These are phyloP conservation scores for Gila orcuttii DNA, from an alignment of 2,113 vertebrate species.

Conservation along the genomic window DNA sequence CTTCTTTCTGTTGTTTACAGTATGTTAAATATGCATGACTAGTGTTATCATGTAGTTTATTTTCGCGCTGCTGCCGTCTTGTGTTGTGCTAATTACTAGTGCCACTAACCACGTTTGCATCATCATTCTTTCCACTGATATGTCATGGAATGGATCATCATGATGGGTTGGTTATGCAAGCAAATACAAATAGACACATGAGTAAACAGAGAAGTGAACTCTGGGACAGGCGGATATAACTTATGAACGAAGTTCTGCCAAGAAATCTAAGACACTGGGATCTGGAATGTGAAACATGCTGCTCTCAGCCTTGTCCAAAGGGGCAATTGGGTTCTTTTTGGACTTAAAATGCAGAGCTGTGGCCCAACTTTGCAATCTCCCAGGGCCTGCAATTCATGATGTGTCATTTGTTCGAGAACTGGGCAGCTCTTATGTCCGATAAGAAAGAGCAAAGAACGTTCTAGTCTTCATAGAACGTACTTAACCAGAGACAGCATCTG, in stretches of 20 bases:
- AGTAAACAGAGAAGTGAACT: conserved; percentile 56
- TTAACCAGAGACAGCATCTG: background rate
- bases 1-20: conserved; percentile 45
- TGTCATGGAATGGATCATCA: conserved; percentile 64
- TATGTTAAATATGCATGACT: background rate
- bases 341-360: background rate
- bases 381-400: conserved; percentile 38
- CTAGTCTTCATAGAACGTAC: background rate
- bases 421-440: background rate
- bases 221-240: conserved; percentile 21
- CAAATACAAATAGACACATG: conserved; percentile 62
- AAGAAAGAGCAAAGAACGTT: background rate
- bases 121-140: conserved; percentile 68
- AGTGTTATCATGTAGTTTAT: background rate
- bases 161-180: conserved; percentile 46
- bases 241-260: conserved; percentile 45
- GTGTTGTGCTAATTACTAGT: conserved; percentile 49
- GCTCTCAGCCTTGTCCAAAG: conserved; percentile 29
- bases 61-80: background rate
- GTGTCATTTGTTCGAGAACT: background rate
- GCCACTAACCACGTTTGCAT: conserved; percentile 56
- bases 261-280: conserved; percentile 45
- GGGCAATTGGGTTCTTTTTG: conserved; percentile 31
- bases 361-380: conserved; percentile 48
- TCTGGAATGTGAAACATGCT: conserved; percentile 48